Evolutionary conservation across 2,888 invertebrate genomes (phyloP), one percentile per base, ranked within the genome.

Genomic region (Polydesmus complanatus): DNA sequence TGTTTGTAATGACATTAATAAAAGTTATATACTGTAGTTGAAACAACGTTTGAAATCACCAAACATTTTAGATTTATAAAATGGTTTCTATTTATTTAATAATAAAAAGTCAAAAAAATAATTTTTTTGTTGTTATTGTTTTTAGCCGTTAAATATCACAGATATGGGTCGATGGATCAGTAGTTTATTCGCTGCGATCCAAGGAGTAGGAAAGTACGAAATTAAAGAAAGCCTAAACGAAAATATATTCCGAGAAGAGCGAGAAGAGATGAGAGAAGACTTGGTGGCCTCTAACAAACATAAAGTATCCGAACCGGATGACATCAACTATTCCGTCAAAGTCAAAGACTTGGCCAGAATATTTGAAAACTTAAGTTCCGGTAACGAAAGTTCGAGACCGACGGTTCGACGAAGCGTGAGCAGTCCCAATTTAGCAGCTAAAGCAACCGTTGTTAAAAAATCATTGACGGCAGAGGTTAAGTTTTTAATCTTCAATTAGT

Each of bases 121-220:
- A 37, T 37, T 37, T 37, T 37, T 14, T 37, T 8, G 8, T 8
- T 37, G 14, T 8, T 37, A 37, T 37, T 37, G 8, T 5, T 8
- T 37, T 37, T 8, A 37, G 37, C 37, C 37, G 14, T 27, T 57
- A 48, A 62, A 64, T 48, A 56, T 64, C 1, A 48, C 60, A 47
- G 61, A 61, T 53, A 60, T 64, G 60, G 64, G 64, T 22, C 60
- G 61, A 21, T 64, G 64, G 64, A 58, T 64, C 23, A 64, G 64
- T 50, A 59, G 60, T 27, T 26, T 64, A 18, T 64, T 64, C 58
- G 57, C 50, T 22, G 54, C 57, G n/a, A 61, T 64, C 19, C 64
- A 64, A 58, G 61, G 56, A 48, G 22, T 56, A 37, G 37, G 8
- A 37, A 21, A 51, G 5, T 51, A 51, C n/a, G 8, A 51, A 51